Evolutionary conservation across 2,888 invertebrate genomes (phyloP).

Genomic region (Xiphydria camelus): DNA sequence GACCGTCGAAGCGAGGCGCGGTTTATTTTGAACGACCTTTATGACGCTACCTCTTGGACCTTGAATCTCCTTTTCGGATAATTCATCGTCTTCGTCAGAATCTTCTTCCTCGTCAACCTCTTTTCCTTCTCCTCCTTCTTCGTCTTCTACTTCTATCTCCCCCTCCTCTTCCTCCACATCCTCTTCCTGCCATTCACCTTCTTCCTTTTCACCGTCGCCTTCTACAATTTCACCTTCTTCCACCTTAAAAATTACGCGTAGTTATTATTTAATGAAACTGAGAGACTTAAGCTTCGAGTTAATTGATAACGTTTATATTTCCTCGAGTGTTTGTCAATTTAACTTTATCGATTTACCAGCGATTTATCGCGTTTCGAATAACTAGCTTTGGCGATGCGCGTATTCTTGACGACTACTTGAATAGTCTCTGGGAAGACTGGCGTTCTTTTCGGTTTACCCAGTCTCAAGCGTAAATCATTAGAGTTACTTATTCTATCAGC

Average conservation of each 20-base stretch:
- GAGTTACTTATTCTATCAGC: too few species aligned
- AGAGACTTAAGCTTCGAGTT: too few species aligned
- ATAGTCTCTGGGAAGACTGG: slow-evolving; percentile 41
- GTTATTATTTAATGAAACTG: too few species aligned
- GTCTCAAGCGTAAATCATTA: slow-evolving; percentile 45
- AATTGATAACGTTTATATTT: slow-evolving; percentile 11
- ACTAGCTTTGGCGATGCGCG: slow-evolving; percentile 27
- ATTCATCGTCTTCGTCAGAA: slow-evolving; percentile 38
- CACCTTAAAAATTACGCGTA: slow-evolving; percentile 17
- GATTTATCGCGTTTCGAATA: slow-evolving; percentile 30
- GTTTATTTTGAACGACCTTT: slow-evolving; percentile 61
- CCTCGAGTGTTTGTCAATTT: slow-evolving; percentile 14
- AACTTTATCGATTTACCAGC: slow-evolving; percentile 30
- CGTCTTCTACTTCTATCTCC: slow-evolving; percentile 16
- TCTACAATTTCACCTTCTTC: slow-evolving; percentile 33
- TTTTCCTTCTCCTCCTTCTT: slow-evolving; percentile 26
- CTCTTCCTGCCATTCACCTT: slow-evolving; percentile 18
- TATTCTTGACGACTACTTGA: slow-evolving; percentile 50
- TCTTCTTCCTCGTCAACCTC: slow-evolving; percentile 36
- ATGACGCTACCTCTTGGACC: slow-evolving; percentile 58
- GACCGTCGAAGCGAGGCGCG: slow-evolving; percentile 59
- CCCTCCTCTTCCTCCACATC: slow-evolving; percentile 23
- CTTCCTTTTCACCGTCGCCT: slow-evolving; percentile 19
- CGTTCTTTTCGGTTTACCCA: slow-evolving; percentile 30
- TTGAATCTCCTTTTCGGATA: slow-evolving; percentile 65